These are phyloP conservation scores for Squalus acanthias DNA, from an alignment of 2,797 vertebrate genomes.

Conservation along the genomic window DNA sequence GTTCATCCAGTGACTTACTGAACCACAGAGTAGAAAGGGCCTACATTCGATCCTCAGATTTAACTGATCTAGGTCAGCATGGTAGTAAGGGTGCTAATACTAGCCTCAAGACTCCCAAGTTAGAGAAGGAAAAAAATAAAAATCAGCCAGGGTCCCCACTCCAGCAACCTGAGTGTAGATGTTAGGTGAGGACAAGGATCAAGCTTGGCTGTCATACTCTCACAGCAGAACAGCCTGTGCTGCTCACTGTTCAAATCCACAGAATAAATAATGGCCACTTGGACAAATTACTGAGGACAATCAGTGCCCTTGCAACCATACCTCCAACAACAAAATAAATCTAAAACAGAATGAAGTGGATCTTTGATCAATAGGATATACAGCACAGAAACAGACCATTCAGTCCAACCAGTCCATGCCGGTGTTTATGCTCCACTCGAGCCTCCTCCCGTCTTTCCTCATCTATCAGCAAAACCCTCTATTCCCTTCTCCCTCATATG, in stretches of 20 bases:
- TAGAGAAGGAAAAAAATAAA: neutral
- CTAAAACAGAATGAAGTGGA: neutral
- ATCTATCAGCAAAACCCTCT: too few relatives aligned
- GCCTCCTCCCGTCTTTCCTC: too few relatives aligned
- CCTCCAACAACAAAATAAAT: neutral
- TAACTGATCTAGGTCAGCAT: neutral
- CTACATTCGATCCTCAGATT: neutral
- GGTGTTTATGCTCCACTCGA: too few relatives aligned
- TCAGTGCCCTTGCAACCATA: neutral
- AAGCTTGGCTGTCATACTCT: neutral
- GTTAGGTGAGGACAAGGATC: neutral
- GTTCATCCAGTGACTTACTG: neutral
- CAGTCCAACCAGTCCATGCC: too few relatives aligned
- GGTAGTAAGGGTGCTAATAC: neutral
- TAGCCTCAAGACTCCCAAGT: neutral
- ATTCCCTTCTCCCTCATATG: too few relatives aligned
- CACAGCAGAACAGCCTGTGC: neutral
- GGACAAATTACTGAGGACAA: neutral
- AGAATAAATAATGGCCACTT: neutral
- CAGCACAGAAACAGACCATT: too few relatives aligned
- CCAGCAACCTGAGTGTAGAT: neutral
- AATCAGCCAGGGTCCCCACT: neutral
- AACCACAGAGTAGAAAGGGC: neutral
- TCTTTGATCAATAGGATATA: neutral
- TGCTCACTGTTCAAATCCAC: neutral